Conservation (phyloP, 2,797 vertebrate species). For the Tangara arthus region DNA sequence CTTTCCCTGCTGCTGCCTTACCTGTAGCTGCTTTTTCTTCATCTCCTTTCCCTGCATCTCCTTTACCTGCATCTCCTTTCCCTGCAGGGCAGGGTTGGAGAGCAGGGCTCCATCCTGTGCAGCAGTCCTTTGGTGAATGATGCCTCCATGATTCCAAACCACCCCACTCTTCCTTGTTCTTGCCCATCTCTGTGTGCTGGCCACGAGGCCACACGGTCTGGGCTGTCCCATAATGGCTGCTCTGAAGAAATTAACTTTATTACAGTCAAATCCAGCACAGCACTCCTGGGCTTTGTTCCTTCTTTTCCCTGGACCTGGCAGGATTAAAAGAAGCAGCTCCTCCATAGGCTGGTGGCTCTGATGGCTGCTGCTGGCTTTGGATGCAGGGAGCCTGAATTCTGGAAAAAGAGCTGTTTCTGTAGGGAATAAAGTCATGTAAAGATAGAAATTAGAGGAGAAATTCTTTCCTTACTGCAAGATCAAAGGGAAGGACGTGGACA, state of each 20-base stretch:
- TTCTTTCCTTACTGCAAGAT: neutral
- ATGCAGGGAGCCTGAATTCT: neutral
- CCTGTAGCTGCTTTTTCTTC: too few species aligned
- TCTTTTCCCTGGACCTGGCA: neutral
- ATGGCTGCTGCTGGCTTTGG: neutral
- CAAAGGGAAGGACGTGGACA: neutral
- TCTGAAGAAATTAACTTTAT: neutral
- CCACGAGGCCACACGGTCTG: fast-evolving
- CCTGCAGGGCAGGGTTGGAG: neutral
- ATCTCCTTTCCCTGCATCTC: fast-evolving
- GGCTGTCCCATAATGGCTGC: neutral
- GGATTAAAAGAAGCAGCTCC: neutral
- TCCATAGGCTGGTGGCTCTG: neutral
- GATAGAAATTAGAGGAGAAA: neutral
- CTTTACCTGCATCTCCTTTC: fast-evolving
- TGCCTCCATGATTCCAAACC: fast-evolving
- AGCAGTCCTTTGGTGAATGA: neutral
- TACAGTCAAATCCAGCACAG: neutral
- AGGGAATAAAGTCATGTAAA: neutral
- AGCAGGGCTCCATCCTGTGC: neutral
- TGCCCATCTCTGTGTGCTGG: fast-evolving
- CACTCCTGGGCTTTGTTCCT: neutral
- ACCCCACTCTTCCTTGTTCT: too few species aligned
- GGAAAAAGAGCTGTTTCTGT: neutral
- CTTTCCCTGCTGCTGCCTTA: too few species aligned